These are phyloP conservation scores for Stenodera caucasica DNA, from an alignment of 2,888 invertebrate species.

Conservation along the genomic window DNA sequence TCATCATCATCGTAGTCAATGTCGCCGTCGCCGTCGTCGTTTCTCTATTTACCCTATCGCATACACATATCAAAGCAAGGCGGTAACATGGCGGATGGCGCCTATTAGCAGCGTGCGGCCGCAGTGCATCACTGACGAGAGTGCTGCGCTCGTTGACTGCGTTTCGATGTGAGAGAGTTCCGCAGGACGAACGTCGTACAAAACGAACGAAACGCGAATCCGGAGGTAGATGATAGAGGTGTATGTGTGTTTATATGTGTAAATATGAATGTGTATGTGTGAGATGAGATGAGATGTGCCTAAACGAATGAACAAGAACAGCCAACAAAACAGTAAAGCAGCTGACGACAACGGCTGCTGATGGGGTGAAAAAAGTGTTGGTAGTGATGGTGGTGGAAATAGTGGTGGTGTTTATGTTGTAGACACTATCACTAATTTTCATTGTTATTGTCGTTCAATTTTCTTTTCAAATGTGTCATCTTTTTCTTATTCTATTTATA, in stretches of 20 bases:
- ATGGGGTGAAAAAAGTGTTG: conserved; percentile 26
- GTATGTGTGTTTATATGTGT: neutral
- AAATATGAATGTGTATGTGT: neutral
- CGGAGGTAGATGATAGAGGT: conserved; percentile 20
- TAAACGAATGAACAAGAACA: conserved; percentile 6
- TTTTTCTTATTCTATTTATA: conserved; percentile 18
- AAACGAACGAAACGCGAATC: conserved; percentile 37
- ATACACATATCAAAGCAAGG: conserved; percentile 41
- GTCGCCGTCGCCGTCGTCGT: neutral
- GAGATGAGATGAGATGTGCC: conserved; percentile 21
- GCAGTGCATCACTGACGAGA: conserved; percentile 45
- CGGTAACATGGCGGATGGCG: conserved; percentile 50
- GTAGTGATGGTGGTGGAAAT: conserved; percentile 12
- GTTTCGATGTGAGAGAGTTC: conserved; percentile 37
- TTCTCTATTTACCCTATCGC: conserved; percentile 47
- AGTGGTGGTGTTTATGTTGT: conserved; percentile 3
- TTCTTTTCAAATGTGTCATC: too few species aligned
- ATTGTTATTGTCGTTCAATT: neutral
- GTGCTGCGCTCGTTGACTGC: conserved; percentile 33
- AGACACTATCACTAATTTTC: neutral
- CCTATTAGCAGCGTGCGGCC: conserved; percentile 46
- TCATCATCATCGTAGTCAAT: too few species aligned
- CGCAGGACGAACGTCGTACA: conserved; percentile 38
- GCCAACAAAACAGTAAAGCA: conserved; percentile 13
- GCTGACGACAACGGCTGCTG: conserved; percentile 10